phyloP scores from a whole-genome alignment of 2,888 invertebrate genomes.

The Tolmerus cingulatus region DNA sequence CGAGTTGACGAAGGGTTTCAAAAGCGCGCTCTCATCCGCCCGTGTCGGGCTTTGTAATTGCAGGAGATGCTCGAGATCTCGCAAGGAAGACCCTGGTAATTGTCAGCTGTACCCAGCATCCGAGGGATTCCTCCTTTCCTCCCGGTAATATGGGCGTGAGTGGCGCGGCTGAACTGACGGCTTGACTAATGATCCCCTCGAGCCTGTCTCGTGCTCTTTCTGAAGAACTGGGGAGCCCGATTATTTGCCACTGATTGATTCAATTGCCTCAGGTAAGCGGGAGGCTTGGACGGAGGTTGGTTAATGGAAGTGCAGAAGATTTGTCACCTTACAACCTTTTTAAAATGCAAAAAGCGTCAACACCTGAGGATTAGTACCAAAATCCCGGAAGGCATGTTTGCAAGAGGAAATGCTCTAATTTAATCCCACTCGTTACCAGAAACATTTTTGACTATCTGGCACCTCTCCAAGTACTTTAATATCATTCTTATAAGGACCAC shows the following conservation, averaged over 20 bases:
- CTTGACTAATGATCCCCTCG: slow-evolving; percentile 18
- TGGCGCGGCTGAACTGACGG: background rate
- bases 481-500: background rate
- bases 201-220: background rate
- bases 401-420: background rate
- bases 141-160: background rate
- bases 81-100: background rate
- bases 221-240: background rate
- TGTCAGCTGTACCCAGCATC: background rate
- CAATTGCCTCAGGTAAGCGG: background rate
- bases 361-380: background rate
- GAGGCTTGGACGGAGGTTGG: background rate
- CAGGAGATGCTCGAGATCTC: background rate
- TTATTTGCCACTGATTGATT: slow-evolving; percentile 4
- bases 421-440: background rate
- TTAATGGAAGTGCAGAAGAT: background rate
- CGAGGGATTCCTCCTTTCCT: background rate
- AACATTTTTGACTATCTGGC: background rate
- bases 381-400: background rate
- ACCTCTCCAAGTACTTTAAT: background rate
- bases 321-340: background rate
- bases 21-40: background rate
- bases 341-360: background rate
- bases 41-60: background rate
- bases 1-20: background rate